Base-by-base conservation (phyloP, 1,140 invertebrate species). In the Phthorimaea operculella region DNA sequence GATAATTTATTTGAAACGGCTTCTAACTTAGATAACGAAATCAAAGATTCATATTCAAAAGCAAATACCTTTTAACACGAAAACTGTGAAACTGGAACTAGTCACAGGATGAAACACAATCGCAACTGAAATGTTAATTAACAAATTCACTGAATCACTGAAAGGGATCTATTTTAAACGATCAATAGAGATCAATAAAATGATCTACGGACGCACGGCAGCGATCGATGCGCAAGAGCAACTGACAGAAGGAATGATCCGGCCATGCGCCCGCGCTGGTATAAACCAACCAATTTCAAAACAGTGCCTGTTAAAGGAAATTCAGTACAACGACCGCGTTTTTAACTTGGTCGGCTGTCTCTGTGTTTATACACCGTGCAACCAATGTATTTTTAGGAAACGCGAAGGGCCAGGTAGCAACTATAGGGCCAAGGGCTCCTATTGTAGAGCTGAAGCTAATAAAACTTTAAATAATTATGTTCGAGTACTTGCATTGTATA, bases 311-410 rank as follows among this genome's bases (percentile, higher is more conserved):
- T 28, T 18, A 6, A 33, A 52, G 57, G 36, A 8, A 50, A 33
- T 10, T 28, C 34, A 51, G 17, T 55, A n/a, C 16, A 16, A 16
- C 52, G 16, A 18, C 28, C 28, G 8, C n/a, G 14, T 11, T 17
- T 60, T 59, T 52, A 59, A 70, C 53, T 61, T 50, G 51, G 58
- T 44, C 16, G 64, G 54, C 6, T 73, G 45, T 34, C 16, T 16
- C 28, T 53, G 49, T 81, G 77, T 80, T 83, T 80, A 80, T 81
- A 68, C 72, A 78, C 64, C 70, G 69, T 78, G 69, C 67, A 72
- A 70, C 66, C 59, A 63, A 70, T 73, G 68, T 83, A 83, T 80
- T 83, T 83, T 80, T 83, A 83, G 78, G 73, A 72, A 72, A 76
- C 68, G 75, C 60, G 66, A 65, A 74, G 70, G 58, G 66, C 68